Base-by-base conservation (phyloP, 2,113 vertebrate species). In the Ptyas mucosa region DNA sequence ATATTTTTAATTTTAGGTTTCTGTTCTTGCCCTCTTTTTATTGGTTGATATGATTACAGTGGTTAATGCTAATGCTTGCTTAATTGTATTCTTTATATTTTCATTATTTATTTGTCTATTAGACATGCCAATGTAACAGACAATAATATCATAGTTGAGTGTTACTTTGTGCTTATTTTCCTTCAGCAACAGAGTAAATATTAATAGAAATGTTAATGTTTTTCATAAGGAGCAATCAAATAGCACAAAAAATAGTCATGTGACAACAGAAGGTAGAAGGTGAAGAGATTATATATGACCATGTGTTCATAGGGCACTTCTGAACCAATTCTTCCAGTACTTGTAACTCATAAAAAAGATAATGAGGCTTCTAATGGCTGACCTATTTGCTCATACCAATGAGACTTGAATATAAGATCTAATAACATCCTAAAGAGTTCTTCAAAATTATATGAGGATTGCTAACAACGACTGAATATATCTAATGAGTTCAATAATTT, bases 401-500 rank as follows among this genome's bases (percentile, higher is more conserved):
- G 18, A 61, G 23, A 52, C 2, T 51, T 26, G 75, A 64, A 61
- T 52, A 43, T 49, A 39, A 90, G 39, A 90, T 39, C 14, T 64
- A 90, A 23, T 64, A 24, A 34, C 24, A 15, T 49, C 85, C 49
- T 26, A 52, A 64, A 92, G 91, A 39, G 29, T 49, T 93, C 92
- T 61, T n/a, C 92, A 93, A 90, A 81, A 61, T 61, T 93, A 86
- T 39, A 81, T 18, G 7, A 93, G 54, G 29, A 90, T 90, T 29
- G 10, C 46, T 53, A 86, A 61, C 46, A 39, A 64, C 46, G 18
- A 61, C 88, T 34, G 89, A 90, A 86, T 61, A 86, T 61, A 81
- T 93, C 88, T 86, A 51, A 86, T 86, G 88, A 93, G 88, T 93
- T 90, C 88, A 90, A 61, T 93, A 86, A 86, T 93, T 86, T 90